These are phyloP conservation scores for Chelmon rostratus DNA, from an alignment of 2,797 vertebrate species.

Conservation along the genomic window DNA sequence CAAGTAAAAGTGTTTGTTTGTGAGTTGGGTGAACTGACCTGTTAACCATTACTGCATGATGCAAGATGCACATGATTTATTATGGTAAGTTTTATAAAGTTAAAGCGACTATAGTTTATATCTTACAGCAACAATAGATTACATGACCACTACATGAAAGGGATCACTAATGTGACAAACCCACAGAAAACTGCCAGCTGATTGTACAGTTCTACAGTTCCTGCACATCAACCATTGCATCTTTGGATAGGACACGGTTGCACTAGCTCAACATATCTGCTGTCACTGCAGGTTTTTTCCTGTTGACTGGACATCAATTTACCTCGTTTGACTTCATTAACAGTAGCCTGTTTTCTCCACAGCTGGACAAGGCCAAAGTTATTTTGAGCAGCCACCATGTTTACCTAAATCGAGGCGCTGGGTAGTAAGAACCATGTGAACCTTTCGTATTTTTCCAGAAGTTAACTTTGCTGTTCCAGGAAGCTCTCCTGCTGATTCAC, in stretches of 20 bases:
- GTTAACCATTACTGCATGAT: too few species aligned
- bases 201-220: neutral
- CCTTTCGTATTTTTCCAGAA: slow-evolving; percentile 39
- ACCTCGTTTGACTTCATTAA: neutral
- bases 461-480: slow-evolving; percentile 65
- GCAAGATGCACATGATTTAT: too few species aligned
- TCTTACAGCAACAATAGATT: neutral
- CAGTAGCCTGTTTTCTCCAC: neutral
- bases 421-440: neutral
- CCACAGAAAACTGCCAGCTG: neutral
- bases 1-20: neutral
- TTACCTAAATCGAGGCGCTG: neutral
- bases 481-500: slow-evolving; percentile 71
- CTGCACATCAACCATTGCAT: too few species aligned
- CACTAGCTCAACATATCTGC: too few species aligned
- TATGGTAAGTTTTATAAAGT: neutral
- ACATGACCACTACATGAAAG: neutral
- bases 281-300: neutral
- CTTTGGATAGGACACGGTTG: too few species aligned
- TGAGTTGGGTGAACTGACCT: neutral
- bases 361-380: neutral
- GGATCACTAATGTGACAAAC: neutral
- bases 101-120: neutral
- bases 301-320: neutral
- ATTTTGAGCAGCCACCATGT: slow-evolving; percentile 13